Evolutionary conservation across 2,113 vertebrate species (phyloP).

Genomic region (Panthera uncia): DNA sequence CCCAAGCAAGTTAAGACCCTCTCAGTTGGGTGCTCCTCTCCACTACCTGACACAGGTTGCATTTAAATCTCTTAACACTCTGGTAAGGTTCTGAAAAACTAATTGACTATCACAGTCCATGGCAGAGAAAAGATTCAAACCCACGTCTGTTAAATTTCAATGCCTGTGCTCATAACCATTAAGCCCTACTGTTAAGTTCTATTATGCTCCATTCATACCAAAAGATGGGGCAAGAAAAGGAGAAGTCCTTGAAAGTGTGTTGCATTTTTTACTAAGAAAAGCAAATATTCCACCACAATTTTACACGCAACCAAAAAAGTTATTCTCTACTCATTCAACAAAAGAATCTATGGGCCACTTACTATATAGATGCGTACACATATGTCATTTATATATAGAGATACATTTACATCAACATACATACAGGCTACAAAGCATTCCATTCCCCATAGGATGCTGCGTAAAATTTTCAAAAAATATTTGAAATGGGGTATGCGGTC

Average conservation of each 20-base stretch:
- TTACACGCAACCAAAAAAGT: not conserved
- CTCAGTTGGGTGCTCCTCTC: not conserved
- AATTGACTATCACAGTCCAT: not conserved
- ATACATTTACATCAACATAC: not conserved
- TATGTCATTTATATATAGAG: not conserved
- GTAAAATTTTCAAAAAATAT: constrained; percentile 33
- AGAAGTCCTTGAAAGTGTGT: not conserved
- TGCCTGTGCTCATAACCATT: not conserved
- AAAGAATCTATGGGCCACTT: not conserved
- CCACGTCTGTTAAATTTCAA: not conserved
- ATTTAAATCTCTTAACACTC: not conserved
- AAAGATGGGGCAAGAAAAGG: not conserved
- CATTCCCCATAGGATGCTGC: not conserved
- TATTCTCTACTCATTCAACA: not conserved
- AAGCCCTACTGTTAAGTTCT: not conserved
- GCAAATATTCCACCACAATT: not conserved
- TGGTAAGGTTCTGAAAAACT: not conserved
- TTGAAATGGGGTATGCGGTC: not conserved
- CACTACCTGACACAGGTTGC: not conserved
- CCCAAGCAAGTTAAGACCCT: not conserved
- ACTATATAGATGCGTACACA: not conserved
- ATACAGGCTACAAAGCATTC: not conserved
- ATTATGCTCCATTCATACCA: not conserved
- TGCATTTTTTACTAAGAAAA: not conserved
- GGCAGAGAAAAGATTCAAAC: not conserved